Conservation (phyloP, 2,888 invertebrate genomes). For the Polylopha cassiicola region DNA sequence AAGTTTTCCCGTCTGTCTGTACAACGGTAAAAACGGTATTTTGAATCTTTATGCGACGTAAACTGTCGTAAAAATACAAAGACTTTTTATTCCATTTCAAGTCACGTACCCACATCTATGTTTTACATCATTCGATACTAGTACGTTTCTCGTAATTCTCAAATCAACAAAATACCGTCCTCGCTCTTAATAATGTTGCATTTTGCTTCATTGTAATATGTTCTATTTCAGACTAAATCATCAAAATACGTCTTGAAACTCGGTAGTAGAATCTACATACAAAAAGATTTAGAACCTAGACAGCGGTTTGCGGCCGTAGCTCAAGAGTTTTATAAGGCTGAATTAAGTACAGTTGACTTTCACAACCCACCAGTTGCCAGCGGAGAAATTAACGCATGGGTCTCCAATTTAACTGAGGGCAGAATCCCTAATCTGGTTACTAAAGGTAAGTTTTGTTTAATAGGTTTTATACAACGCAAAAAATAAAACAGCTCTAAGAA, state of each 20-base stretch:
- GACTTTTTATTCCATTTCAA: too few relatives aligned
- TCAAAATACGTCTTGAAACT: conserved; percentile 78
- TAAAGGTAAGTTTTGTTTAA: conserved; percentile 66
- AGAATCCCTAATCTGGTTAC: conserved; percentile 82
- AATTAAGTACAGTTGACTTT: conserved; percentile 81
- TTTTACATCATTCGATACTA: too few relatives aligned
- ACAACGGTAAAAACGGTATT: too few relatives aligned
- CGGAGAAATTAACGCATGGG: conserved; percentile 86
- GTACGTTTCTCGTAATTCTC: too few relatives aligned
- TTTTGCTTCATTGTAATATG: neutral
- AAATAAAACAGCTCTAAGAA: too few relatives aligned
- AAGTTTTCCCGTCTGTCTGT: too few relatives aligned
- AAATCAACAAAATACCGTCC: too few relatives aligned
- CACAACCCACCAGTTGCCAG: conserved; percentile 73
- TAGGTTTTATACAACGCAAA: too few relatives aligned
- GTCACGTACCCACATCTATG: too few relatives aligned
- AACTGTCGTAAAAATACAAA: too few relatives aligned
- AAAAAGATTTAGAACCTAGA: conserved; percentile 68
- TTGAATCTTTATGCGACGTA: too few relatives aligned
- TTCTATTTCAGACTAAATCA: conserved; percentile 47
- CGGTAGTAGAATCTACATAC: conserved; percentile 81
- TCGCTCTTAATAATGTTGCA: too few relatives aligned
- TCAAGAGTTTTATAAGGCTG: conserved; percentile 80
- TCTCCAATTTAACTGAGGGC: conserved; percentile 83
- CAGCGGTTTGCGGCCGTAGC: conserved; percentile 80